These are phyloP conservation scores for Drosophila neocordata DNA, from an alignment of 1,140 invertebrate genomes.

Conservation along the genomic window DNA sequence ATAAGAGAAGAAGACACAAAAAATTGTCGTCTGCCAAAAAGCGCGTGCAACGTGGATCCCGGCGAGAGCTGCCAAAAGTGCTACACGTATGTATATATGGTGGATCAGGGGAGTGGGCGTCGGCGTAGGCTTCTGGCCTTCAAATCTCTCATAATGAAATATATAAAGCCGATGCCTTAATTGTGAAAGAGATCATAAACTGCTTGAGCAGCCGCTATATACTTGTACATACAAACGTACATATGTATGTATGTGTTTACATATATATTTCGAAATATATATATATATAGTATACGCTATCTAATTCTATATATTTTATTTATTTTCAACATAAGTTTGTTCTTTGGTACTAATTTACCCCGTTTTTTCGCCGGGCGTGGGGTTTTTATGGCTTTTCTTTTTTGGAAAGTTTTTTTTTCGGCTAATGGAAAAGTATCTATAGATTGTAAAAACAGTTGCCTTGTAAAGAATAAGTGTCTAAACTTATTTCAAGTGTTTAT, in stretches of 20 bases:
- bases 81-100: background rate
- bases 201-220: constrained; percentile 19
- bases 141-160: constrained; percentile 62
- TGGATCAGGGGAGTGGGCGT: constrained; percentile 21
- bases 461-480: background rate
- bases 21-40: constrained; percentile 77
- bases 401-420: constrained; percentile 18
- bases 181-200: constrained; percentile 61
- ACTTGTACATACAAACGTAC: constrained; percentile 24
- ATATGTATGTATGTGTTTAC: constrained; percentile 7
- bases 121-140: constrained; percentile 51
- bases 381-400: constrained; percentile 23
- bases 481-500: no score
- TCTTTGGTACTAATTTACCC: background rate
- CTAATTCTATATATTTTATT: constrained; percentile 55
- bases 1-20: background rate
- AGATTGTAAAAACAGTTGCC: background rate
- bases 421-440: background rate
- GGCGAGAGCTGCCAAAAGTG: constrained; percentile 42
- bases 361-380: constrained; percentile 47
- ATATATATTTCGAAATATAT: constrained; percentile 26
- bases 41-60: constrained; percentile 56
- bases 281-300: constrained; percentile 1
- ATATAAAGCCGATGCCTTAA: constrained; percentile 51
- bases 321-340: constrained; percentile 42